A percentile compares a stretch with the other conserved stretches of the same genome.
phyloP scores from a whole-genome alignment of 2,113 vertebrate genomes.

The Platysteira castanea region DNA sequence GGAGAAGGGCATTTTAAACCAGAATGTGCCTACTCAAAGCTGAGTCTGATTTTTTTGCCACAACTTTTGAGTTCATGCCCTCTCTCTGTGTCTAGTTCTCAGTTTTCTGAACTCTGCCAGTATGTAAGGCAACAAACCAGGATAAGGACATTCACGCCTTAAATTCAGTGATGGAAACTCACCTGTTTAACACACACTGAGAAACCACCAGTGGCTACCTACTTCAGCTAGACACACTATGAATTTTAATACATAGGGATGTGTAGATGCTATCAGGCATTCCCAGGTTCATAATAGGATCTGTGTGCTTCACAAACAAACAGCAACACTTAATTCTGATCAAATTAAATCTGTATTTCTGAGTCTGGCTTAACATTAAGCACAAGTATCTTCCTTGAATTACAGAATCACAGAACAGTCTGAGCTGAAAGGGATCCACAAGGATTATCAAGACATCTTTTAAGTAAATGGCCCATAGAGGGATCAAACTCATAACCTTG shows the following conservation, averaged over 20 bases:
- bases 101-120: background rate
- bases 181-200: background rate
- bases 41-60: background rate
- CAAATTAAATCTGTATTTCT: background rate
- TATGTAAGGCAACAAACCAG: background rate
- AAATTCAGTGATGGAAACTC: background rate
- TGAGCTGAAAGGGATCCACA: background rate
- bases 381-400: background rate
- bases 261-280: background rate
- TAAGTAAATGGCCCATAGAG: background rate
- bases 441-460: background rate
- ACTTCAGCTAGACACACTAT: background rate
- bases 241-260: background rate
- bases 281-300: background rate
- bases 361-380: background rate
- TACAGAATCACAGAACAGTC: background rate
- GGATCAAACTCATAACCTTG: background rate
- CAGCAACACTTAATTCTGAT: background rate
- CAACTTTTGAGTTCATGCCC: background rate
- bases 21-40: background rate
- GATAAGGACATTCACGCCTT: background rate
- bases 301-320: background rate
- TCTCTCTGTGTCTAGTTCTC: background rate
- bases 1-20: background rate
- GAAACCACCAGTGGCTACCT: background rate